Percentiles rank a stretch among this genome's conserved stretches.
phyloP scores from a whole-genome alignment of 2,113 vertebrate species.

The Cisticola juncidis region DNA sequence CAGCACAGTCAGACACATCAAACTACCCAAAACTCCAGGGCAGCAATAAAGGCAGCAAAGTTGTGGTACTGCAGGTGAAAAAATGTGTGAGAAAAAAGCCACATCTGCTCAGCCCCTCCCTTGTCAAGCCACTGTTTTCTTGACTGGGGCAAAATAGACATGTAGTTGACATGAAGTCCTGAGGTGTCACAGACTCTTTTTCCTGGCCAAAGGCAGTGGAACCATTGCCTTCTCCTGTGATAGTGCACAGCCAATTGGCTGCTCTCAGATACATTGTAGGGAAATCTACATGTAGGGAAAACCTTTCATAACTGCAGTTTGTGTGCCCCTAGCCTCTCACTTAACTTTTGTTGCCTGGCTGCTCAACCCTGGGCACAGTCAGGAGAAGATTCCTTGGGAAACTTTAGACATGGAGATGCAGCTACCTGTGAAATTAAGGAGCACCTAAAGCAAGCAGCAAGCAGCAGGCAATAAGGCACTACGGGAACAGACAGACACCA shows the following conservation, averaged over 20 bases:
- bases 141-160: neutral
- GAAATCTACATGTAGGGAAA: neutral
- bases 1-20: rapidly evolving
- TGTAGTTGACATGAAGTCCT: neutral
- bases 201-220: neutral
- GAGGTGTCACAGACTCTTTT: rapidly evolving
- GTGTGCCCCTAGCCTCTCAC: neutral
- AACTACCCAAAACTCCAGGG: neutral
- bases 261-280: neutral
- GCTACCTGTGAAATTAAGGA: neutral
- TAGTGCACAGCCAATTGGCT: rapidly evolving
- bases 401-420: neutral
- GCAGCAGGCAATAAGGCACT: neutral
- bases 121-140: neutral
- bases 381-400: neutral
- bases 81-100: neutral
- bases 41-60: neutral
- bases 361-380: neutral
- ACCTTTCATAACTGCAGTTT: neutral
- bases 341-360: neutral
- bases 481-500: neutral
- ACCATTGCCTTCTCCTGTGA: rapidly evolving
- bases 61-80: neutral
- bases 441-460: neutral
- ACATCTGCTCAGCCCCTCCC: rapidly evolving